These are phyloP conservation scores for Heterodera filipjevi DNA, from an alignment of 2,888 invertebrate species.

Conservation along the genomic window DNA sequence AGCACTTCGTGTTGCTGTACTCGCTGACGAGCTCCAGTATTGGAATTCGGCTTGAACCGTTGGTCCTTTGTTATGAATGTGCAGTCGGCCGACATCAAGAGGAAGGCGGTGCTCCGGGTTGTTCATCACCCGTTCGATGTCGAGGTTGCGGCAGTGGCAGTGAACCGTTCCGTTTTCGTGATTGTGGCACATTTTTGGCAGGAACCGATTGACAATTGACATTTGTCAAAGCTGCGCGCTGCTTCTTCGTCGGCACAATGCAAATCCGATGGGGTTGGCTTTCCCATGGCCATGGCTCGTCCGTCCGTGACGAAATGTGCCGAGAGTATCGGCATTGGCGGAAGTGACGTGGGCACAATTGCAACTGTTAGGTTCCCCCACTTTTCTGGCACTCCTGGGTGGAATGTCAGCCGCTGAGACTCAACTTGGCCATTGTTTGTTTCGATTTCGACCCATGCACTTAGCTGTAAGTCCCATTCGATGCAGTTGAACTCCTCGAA, in stretches of 20 bases:
- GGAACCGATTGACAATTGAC: not conserved
- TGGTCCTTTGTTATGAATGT: not conserved
- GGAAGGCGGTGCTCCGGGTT: not conserved
- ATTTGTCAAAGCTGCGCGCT: not conserved
- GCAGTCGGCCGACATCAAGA: not conserved
- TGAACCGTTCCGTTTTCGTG: not conserved
- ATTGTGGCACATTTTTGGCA: slow-evolving; percentile 1
- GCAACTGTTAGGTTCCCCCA: slow-evolving; percentile 2
- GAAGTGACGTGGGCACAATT: not conserved
- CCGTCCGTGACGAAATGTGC: slow-evolving; percentile 10
- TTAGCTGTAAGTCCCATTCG: not conserved
- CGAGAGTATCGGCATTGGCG: not conserved
- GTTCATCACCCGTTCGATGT: not conserved
- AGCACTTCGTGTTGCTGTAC: slow-evolving; percentile 1
- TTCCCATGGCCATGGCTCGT: not conserved
- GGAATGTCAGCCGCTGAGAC: not conserved
- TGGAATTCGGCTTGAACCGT: not conserved
- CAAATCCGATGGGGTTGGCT: not conserved
- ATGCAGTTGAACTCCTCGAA: slow-evolving; percentile 1
- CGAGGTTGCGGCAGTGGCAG: slow-evolving; percentile 3
- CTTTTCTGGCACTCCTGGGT: slow-evolving; percentile 11
- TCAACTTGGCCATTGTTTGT: not conserved
- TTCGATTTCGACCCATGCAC: not conserved
- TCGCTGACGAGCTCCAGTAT: slow-evolving; percentile 16
- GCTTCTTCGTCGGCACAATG: not conserved